Conservation (phyloP, 2,113 vertebrate species). For the Hyperoodon ampullatus region DNA sequence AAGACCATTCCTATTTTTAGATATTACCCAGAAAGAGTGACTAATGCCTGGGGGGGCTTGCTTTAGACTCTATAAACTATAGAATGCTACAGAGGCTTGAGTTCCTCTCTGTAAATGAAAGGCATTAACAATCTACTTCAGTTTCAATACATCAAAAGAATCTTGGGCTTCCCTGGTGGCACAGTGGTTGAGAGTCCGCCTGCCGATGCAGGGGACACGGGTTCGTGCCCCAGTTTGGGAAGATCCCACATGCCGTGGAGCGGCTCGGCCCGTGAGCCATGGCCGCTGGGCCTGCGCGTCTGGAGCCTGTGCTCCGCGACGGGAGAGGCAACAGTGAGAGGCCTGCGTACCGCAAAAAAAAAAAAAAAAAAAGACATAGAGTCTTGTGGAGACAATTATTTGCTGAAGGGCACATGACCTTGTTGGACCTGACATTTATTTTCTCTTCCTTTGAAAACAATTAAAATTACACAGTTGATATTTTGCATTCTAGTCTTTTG, state of each 20-base stretch:
- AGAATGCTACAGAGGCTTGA: conserved; percentile 9
- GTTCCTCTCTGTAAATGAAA: conserved; percentile 60
- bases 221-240: no score
- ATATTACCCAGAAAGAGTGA: conserved; percentile 66
- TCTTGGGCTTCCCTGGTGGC: no score
- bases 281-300: no score
- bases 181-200: no score
- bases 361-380: no score
- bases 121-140: conserved; percentile 64
- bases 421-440: conserved; percentile 75
- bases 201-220: no score
- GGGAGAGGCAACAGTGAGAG: no score
- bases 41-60: conserved; percentile 57
- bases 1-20: conserved; percentile 63
- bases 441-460: conserved; percentile 75
- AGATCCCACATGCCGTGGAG: no score
- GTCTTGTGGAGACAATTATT: conserved; percentile 68
- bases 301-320: no score
- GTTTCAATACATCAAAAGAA: conserved; percentile 70
- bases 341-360: no score
- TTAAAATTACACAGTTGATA: conserved; percentile 71
- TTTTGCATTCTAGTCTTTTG: conserved; percentile 68
- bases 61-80: conserved; percentile 60
- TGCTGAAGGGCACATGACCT: conserved; percentile 70
- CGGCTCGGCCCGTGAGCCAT: no score